phyloP scores from a whole-genome alignment of 2,113 vertebrate species.

The Gymnorhina tibicen region DNA sequence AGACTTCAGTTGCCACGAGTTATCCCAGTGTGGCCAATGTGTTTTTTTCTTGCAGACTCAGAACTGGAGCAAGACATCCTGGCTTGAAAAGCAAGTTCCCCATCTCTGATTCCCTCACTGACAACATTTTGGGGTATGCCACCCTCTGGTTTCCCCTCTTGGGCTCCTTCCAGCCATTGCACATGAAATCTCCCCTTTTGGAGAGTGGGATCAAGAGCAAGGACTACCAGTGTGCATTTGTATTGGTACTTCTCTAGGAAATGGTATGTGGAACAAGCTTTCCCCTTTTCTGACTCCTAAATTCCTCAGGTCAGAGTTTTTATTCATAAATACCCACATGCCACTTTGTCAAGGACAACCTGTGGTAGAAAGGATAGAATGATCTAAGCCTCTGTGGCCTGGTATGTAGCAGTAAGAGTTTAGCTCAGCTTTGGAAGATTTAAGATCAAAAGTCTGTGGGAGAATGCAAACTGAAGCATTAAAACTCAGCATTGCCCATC shows the following conservation, averaged over 20 bases:
- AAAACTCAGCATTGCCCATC: neutral
- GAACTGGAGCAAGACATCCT: neutral
- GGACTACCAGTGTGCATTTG: rapidly evolving
- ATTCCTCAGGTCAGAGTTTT: neutral
- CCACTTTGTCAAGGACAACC: neutral
- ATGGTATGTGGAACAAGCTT: neutral
- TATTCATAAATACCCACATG: neutral
- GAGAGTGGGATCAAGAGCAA: neutral
- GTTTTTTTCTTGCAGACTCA: neutral
- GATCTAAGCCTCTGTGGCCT: neutral
- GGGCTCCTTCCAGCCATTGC: neutral
- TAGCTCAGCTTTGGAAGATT: neutral
- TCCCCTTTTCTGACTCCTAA: neutral
- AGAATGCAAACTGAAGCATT: neutral
- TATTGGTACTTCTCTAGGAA: neutral
- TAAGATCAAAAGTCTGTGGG: neutral
- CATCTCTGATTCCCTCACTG: neutral
- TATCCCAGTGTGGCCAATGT: neutral
- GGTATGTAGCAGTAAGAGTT: neutral
- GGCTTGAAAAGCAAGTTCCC: neutral
- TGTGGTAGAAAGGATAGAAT: neutral
- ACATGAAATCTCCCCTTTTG: neutral
- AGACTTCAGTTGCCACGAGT: neutral
- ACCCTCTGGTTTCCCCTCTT: neutral
- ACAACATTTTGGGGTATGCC: neutral